Percentiles rank a stretch among this genome's conserved stretches.
Conservation (phyloP, 2,797 vertebrate species). For the Coregonus sp. region DNA sequence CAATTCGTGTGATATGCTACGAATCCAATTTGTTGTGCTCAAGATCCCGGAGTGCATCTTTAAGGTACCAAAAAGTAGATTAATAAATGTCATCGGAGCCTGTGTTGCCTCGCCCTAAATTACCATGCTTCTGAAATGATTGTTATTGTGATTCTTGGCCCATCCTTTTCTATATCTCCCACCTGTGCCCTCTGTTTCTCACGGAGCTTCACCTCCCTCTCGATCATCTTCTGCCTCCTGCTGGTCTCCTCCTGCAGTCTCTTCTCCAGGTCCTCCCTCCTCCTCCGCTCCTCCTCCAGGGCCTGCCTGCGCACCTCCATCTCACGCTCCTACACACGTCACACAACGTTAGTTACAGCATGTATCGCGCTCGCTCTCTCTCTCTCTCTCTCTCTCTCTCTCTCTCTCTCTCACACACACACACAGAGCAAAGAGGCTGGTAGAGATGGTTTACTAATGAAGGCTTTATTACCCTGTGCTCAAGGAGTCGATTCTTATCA, state of each 20-base stretch:
- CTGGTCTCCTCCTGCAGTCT: constrained; percentile 91
- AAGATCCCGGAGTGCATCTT: too few species aligned
- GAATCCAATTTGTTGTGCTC: too few species aligned
- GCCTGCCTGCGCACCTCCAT: constrained; percentile 91
- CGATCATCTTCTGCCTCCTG: constrained; percentile 91
- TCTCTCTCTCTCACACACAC: not conserved
- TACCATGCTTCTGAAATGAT: not conserved
- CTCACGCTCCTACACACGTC: constrained; percentile 81
- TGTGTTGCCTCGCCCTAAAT: not conserved
- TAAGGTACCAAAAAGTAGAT: not conserved
- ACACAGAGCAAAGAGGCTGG: not conserved
- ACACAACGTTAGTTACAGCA: constrained; percentile 11
- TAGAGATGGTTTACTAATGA: not conserved
- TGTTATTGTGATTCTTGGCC: not conserved
- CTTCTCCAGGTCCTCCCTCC: constrained; percentile 91
- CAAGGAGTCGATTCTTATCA: constrained; percentile 89
- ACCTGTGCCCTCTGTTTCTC: constrained; percentile 95
- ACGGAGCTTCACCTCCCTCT: constrained; percentile 93
- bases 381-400: not conserved
- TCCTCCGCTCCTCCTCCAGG: constrained; percentile 88
- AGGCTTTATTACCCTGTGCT: constrained; percentile 82
- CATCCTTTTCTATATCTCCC: constrained; percentile 25
- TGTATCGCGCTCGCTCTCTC: not conserved
- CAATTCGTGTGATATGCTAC: too few species aligned
- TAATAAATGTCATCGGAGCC: not conserved